phyloP scores from a whole-genome alignment of 2,888 invertebrate species.

The Exocentrus adspersus region DNA sequence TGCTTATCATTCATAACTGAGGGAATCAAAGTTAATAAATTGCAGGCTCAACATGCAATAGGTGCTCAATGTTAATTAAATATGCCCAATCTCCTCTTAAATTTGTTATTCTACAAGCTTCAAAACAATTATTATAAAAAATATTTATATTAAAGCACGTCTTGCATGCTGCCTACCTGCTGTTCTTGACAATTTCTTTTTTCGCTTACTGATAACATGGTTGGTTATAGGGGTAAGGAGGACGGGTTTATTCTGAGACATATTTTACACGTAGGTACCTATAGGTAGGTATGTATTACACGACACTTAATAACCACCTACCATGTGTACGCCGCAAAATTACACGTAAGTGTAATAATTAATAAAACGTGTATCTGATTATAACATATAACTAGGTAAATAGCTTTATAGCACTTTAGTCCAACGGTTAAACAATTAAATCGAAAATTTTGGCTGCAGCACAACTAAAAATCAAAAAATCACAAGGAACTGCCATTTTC shows the following conservation, averaged over 20 bases:
- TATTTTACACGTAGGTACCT: no score
- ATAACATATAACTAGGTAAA: no score
- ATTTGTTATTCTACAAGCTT: slow-evolving; percentile 19
- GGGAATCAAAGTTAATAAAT: slow-evolving; percentile 7
- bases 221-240: slow-evolving; percentile 35
- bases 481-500: no score
- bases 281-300: slow-evolving; percentile 24
- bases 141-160: slow-evolving; percentile 33
- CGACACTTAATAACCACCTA: slow-evolving; percentile 14
- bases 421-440: no score
- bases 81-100: slow-evolving; percentile 10
- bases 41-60: slow-evolving; percentile 25
- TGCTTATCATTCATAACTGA: slow-evolving; percentile 7
- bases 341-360: background rate
- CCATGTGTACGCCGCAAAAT: slow-evolving; percentile 13
- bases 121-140: slow-evolving; percentile 35
- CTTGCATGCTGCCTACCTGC: slow-evolving; percentile 51
- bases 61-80: slow-evolving; percentile 23
- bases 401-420: no score
- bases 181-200: slow-evolving; percentile 48
- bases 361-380: background rate
- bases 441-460: no score
- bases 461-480: no score
- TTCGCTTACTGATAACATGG: slow-evolving; percentile 42
- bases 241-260: slow-evolving; percentile 37